Percentiles rank a stretch among this genome's conserved stretches.
These are phyloP conservation scores for Enteromius afrohamiltoni DNA, from an alignment of 2,797 vertebrate genomes.

Conservation along the genomic window DNA sequence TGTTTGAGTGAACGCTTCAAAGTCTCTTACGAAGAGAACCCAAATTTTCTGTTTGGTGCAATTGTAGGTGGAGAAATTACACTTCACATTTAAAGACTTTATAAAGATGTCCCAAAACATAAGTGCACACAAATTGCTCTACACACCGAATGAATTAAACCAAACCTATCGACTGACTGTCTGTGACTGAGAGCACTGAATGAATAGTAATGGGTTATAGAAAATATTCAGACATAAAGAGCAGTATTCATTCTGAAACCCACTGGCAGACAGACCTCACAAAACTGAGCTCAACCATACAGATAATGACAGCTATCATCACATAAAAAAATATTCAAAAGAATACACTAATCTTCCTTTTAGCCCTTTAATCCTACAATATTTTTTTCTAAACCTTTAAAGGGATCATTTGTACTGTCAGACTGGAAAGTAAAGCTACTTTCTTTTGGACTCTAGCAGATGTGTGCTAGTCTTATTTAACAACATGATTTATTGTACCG, in stretches of 20 bases:
- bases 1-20: neutral
- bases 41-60: neutral
- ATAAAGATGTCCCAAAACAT: neutral
- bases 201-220: slow-evolving; percentile 18
- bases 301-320: slow-evolving; percentile 29
- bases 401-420: slow-evolving; percentile 37
- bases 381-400: slow-evolving; percentile 41
- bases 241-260: neutral
- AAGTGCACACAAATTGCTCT: neutral
- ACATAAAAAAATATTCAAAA: slow-evolving; percentile 35
- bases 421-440: slow-evolving; percentile 29
- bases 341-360: slow-evolving; percentile 35
- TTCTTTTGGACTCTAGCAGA: slow-evolving; percentile 35
- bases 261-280: neutral
- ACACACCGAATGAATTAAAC: neutral
- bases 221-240: slow-evolving; percentile 28
- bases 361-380: slow-evolving; percentile 36
- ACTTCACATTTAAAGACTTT: neutral
- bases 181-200: neutral
- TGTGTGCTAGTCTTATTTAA: slow-evolving; percentile 48
- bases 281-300: neutral
- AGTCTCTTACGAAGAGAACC: neutral
- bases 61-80: neutral
- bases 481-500: slow-evolving; percentile 33
- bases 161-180: neutral